Evolutionary conservation across 2,797 vertebrate species (phyloP).

Genomic region (Sebastes iracundus): DNA sequence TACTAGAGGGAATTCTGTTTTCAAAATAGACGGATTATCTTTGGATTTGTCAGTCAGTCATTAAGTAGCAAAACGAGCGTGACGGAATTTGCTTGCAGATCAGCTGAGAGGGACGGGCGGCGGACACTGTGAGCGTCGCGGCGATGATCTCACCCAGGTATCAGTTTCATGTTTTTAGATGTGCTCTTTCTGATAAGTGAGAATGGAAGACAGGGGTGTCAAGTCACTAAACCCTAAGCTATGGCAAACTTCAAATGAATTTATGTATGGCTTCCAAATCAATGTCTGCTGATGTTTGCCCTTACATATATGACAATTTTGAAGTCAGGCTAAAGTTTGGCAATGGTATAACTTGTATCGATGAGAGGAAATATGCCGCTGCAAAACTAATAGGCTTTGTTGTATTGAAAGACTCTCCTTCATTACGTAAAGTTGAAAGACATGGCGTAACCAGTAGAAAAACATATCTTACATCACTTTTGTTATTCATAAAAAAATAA

Average conservation of each 20-base stretch:
- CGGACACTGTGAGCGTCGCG: conserved; percentile 7
- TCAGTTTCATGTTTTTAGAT: conserved; percentile 69
- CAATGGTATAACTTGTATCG: background rate
- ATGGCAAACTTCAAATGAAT: conserved; percentile 8
- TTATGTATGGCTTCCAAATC: conserved; percentile 16
- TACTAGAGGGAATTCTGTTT: conserved; percentile 68
- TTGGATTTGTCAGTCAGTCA: conserved; percentile 80
- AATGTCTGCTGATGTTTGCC: conserved; percentile 6
- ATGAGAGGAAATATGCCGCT: background rate
- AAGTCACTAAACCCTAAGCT: conserved; percentile 24
- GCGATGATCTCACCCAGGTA: conserved; percentile 68
- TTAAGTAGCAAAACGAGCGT: conserved; percentile 74
- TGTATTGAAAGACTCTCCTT: background rate
- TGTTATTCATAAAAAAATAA: background rate
- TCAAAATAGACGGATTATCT: conserved; percentile 81
- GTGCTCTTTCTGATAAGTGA: conserved; percentile 51
- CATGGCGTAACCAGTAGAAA: background rate
- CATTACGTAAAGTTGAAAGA: background rate
- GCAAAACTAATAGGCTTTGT: background rate
- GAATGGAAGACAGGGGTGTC: conserved; percentile 38
- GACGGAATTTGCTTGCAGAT: conserved; percentile 66
- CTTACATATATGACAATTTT: background rate
- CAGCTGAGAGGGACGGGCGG: conserved; percentile 51
- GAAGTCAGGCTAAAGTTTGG: background rate
- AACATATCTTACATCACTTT: background rate